Base-by-base conservation (phyloP, 2,888 invertebrate genomes). In the Oxytorus armatus region DNA sequence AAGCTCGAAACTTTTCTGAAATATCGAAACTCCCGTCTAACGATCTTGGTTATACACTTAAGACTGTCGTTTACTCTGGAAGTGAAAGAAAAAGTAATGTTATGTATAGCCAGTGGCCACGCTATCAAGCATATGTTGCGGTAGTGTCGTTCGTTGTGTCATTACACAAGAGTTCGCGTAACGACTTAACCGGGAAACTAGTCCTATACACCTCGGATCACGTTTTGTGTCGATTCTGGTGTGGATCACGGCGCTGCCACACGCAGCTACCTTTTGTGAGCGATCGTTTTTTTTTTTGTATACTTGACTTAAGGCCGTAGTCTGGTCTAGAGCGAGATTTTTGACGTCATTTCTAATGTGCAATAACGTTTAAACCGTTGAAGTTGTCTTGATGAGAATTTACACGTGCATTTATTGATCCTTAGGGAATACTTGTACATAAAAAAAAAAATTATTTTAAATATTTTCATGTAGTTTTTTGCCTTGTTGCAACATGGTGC, bases 111-210 rank as follows among this genome's bases (percentile, higher is more conserved):
- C 3, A 8, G 59, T 59, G 16, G 23, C 10, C 57, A n/a, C 18
- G 59, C 36, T 29, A 79, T 53, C 61, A 36, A 55, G 51, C 33
- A 29, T 33, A n/a, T 44, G 11, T 69, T 74, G 63, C 74, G 29
- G 36, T 47, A 57, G 79, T 66, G 72, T 83, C 42, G 63, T 61
- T 73, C 51, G 72, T 39, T 42, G 29, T 42, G 53, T 81, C 86
- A 87, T 89, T 90, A 86, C 89, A 84, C 88, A 89, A 89, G 88
- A 89, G 86, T 87, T 87, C 84, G 55, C 55, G 85, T 86, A 88
- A 86, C 81, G 83, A 90, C 90, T 88, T 90, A 90, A 89, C 84
- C 78, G 90, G 90, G 85, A 36, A 90, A 90, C 90, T 87, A 85
- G 90, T 87, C 85, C 84, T 85, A 84, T 16, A n/a, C n/a, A n/a